phyloP scores from a whole-genome alignment of 2,888 invertebrate species.

The Hybos culiciformis region DNA sequence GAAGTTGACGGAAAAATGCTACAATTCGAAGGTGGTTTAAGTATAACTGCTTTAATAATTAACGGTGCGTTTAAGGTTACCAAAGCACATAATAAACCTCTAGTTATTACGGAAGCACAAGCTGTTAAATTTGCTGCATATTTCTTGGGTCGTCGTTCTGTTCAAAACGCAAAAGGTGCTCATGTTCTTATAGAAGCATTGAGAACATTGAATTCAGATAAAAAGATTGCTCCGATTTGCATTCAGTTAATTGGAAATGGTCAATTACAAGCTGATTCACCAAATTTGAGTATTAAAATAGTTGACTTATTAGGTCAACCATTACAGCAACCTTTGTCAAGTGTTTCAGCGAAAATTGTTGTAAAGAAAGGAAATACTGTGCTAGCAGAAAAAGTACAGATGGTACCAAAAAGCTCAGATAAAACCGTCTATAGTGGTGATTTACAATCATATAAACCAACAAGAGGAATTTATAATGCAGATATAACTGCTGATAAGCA shows the following conservation, averaged over 20 bases:
- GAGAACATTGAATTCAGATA: slow-evolving; percentile 43
- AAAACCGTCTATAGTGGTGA: slow-evolving; percentile 63
- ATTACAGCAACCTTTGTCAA: slow-evolving; percentile 32
- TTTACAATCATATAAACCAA: slow-evolving; percentile 60
- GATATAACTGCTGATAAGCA: slow-evolving; percentile 55
- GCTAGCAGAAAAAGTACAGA: slow-evolving; percentile 38
- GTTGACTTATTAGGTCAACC: slow-evolving; percentile 63
- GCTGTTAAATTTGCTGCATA: slow-evolving; percentile 82
- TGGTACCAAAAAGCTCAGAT: slow-evolving; percentile 53
- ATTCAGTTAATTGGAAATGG: slow-evolving; percentile 66
- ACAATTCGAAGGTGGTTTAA: slow-evolving; percentile 85
- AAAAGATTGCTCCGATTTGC: slow-evolving; percentile 70
- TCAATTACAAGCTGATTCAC: slow-evolving; percentile 59
- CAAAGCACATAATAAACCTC: slow-evolving; percentile 46
- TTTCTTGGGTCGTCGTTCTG: slow-evolving; percentile 76
- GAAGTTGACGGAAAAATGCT: slow-evolving; percentile 79
- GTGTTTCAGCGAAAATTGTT: slow-evolving; percentile 24
- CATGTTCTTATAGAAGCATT: slow-evolving; percentile 68
- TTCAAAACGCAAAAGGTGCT: slow-evolving; percentile 73
- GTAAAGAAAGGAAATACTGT: slow-evolving; percentile 47
- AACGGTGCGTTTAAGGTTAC: slow-evolving; percentile 46
- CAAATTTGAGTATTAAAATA: slow-evolving; percentile 56
- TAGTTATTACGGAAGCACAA: slow-evolving; percentile 62
- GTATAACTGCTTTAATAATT: slow-evolving; percentile 53
- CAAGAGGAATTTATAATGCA: slow-evolving; percentile 74